Conservation (phyloP, 1,140 invertebrate species). For the Aporrectodea caliginosa region DNA sequence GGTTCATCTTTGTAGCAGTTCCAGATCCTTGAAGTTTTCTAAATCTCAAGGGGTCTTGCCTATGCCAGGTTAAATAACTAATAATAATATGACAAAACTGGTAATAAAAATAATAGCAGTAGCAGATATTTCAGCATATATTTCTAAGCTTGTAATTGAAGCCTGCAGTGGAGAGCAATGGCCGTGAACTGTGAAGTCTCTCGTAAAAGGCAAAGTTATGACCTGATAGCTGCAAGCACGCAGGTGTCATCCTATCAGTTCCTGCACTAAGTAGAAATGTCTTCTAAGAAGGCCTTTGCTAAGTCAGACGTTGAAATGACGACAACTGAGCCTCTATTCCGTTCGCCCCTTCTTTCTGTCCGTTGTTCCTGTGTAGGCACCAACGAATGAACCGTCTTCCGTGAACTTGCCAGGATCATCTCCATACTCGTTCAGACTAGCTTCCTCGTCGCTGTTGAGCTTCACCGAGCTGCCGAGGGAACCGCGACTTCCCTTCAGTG, state of each 20-base stretch:
- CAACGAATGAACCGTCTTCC: slow-evolving; percentile 94
- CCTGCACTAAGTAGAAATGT: neutral
- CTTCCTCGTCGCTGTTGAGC: slow-evolving; percentile 50
- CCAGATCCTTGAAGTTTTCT: too few species aligned
- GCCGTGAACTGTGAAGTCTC: too few species aligned
- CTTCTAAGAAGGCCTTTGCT: neutral
- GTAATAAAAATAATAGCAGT: neutral
- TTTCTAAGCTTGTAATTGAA: too few species aligned
- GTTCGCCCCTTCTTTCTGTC: neutral
- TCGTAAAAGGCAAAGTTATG: too few species aligned
- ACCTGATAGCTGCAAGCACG: neutral
- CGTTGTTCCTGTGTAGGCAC: slow-evolving; percentile 65
- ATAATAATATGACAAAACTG: too few species aligned
- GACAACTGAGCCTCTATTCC: neutral
- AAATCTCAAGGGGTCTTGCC: too few species aligned
- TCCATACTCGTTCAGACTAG: slow-evolving; percentile 95
- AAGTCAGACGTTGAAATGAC: neutral
- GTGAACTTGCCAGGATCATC: slow-evolving; percentile 95
- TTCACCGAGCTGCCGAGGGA: slow-evolving; percentile 33
- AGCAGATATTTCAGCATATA: too few species aligned
- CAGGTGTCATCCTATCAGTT: neutral
- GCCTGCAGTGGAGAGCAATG: too few species aligned
- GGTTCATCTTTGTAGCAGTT: too few species aligned
- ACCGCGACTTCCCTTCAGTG: slow-evolving; percentile 32
- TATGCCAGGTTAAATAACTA: too few species aligned